These are phyloP conservation scores for Eupleurogrammus muticus DNA, from an alignment of 2,797 vertebrate species.

Conservation along the genomic window DNA sequence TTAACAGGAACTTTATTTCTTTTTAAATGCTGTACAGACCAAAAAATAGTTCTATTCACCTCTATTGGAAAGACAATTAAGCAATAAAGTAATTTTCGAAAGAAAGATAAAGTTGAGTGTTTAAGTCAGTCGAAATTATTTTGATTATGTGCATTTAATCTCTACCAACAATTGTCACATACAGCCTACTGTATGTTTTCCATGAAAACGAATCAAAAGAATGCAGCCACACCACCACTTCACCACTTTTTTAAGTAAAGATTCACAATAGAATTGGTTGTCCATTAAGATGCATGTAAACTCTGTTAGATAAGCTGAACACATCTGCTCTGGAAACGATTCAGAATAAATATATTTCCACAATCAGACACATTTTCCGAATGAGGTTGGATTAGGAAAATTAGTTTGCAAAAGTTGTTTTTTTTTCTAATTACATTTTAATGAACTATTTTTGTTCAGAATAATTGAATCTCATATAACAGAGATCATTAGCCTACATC, in stretches of 20 bases:
- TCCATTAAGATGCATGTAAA: conserved; percentile 29
- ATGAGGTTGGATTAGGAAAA: conserved; percentile 77
- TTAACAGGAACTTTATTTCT: neutral
- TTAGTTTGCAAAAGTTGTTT: conserved; percentile 82
- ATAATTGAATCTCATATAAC: conserved; percentile 82
- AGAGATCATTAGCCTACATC: conserved; percentile 83
- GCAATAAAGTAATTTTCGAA: neutral
- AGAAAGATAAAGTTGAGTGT: neutral
- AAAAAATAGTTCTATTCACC: neutral
- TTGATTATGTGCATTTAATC: neutral
- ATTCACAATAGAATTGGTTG: conserved; percentile 22
- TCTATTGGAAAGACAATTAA: neutral
- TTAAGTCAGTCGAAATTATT: neutral
- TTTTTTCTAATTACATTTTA: conserved; percentile 83
- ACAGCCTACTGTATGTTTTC: neutral
- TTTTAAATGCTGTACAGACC: neutral
- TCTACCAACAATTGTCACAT: neutral
- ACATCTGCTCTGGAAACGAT: conserved; percentile 59
- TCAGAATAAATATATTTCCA: conserved; percentile 63
- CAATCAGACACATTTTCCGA: conserved; percentile 75
- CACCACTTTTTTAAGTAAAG: conserved; percentile 30
- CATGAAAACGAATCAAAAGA: neutral
- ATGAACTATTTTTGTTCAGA: conserved; percentile 84
- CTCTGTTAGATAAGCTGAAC: conserved; percentile 36
- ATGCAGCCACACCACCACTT: conserved; percentile 7